Evolutionary conservation across 1,140 invertebrate genomes (phyloP).

Genomic region (Myzus persicae): DNA sequence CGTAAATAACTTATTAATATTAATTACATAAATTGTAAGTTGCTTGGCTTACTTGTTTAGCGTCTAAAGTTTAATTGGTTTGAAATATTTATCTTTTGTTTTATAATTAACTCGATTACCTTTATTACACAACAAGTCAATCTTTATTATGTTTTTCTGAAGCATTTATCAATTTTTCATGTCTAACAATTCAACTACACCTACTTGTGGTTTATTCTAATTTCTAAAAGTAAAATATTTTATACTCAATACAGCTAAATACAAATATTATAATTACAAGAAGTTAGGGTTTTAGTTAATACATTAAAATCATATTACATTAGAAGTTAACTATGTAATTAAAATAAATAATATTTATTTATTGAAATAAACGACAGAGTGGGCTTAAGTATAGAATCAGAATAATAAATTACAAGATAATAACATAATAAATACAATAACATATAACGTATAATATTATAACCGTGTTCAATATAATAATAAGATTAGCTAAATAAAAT

Average conservation of each 20-base stretch:
- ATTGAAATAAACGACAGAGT: no score
- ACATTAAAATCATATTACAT: no score
- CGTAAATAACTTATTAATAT: background rate
- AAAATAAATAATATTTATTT: background rate
- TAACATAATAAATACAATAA: no score
- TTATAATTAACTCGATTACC: background rate
- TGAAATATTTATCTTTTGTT: constrained; percentile 7
- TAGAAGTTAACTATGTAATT: background rate
- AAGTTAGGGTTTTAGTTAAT: background rate
- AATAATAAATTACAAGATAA: no score
- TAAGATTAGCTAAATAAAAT: no score
- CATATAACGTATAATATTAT: no score
- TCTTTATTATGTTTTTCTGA: constrained; percentile 9
- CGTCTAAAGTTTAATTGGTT: constrained; percentile 34
- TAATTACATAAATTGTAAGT: constrained; percentile 6
- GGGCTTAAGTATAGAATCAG: no score
- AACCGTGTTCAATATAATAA: no score
- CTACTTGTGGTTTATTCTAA: background rate
- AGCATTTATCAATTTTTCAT: background rate
- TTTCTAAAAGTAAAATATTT: background rate
- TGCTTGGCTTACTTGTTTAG: background rate
- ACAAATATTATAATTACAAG: background rate
- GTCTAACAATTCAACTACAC: background rate
- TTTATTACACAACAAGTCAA: background rate
- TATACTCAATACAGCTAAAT: background rate